Conservation (phyloP, 2,797 vertebrate genomes). For the Hyperoplus lanceolatus region DNA sequence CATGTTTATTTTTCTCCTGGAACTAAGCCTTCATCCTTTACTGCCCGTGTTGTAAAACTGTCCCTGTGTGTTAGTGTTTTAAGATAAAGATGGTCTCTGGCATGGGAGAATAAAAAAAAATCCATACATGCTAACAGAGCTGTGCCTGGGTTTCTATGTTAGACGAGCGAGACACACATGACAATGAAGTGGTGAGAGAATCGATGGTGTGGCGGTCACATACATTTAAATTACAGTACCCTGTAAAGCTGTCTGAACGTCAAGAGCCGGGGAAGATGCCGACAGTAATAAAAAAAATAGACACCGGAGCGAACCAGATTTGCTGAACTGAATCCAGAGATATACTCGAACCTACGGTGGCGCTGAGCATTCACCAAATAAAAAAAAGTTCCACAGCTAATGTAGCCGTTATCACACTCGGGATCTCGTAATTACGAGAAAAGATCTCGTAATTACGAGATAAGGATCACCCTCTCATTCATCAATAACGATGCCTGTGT, state of each 20-base stretch:
- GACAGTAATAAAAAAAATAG: constrained; percentile 74
- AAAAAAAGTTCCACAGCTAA: too few relatives aligned
- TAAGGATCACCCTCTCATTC: too few relatives aligned
- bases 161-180: constrained; percentile 45
- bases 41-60: constrained; percentile 51
- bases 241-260: constrained; percentile 77
- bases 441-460: too few relatives aligned
- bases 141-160: constrained; percentile 48
- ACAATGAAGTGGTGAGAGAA: constrained; percentile 54
- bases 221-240: constrained; percentile 68
- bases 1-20: constrained; percentile 11
- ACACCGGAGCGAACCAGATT: constrained; percentile 33
- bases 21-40: constrained; percentile 50
- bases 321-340: constrained; percentile 48
- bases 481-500: too few relatives aligned
- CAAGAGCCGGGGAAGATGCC: constrained; percentile 64
- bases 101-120: constrained; percentile 32
- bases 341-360: constrained; percentile 20
- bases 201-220: constrained; percentile 65
- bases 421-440: too few relatives aligned
- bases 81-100: constrained; percentile 50
- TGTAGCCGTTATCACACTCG: too few relatives aligned
- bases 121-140: constrained; percentile 70
- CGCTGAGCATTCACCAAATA: too few relatives aligned
- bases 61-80: constrained; percentile 50